These are phyloP conservation scores for Marisa cornuarietis DNA, from an alignment of 1,140 invertebrate species.

Conservation along the genomic window DNA sequence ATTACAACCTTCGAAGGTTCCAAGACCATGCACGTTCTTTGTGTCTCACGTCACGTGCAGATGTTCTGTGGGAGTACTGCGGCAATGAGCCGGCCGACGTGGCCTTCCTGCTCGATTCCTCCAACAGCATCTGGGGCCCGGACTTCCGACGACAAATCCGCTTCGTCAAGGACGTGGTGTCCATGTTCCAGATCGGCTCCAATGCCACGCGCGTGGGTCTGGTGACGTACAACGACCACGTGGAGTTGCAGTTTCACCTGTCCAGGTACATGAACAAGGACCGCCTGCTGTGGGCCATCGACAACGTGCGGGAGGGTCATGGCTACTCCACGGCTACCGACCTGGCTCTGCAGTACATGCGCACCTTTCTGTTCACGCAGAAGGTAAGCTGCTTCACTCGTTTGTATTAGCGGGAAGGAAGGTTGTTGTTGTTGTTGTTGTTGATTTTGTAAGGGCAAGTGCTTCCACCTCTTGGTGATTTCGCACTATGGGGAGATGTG, in stretches of 20 bases:
- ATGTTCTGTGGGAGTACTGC: slow-evolving; percentile 37
- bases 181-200: slow-evolving; percentile 50
- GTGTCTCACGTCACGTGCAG: too few species aligned
- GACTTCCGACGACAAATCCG: slow-evolving; percentile 50
- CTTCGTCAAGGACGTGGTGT: slow-evolving; percentile 50
- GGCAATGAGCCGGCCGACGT: slow-evolving; percentile 58
- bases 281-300: slow-evolving; percentile 35
- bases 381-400: neutral
- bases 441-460: too few species aligned
- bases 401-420: too few species aligned
- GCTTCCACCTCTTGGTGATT: too few species aligned
- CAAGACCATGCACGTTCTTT: too few species aligned
- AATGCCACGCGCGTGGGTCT: slow-evolving; percentile 46
- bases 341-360: slow-evolving; percentile 21
- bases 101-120: slow-evolving; percentile 56
- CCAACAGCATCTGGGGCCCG: slow-evolving; percentile 55
- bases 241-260: slow-evolving; percentile 40
- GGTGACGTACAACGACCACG: slow-evolving; percentile 41
- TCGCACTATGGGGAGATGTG: too few species aligned
- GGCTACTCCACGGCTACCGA: slow-evolving; percentile 36
- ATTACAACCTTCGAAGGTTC: too few species aligned
- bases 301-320: slow-evolving; percentile 28
- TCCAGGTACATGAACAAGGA: slow-evolving; percentile 40
- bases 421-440: too few species aligned
- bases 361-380: slow-evolving; percentile 10